Conservation (phyloP, 2,797 vertebrate genomes). For the Kryptolebias ocellatus region DNA sequence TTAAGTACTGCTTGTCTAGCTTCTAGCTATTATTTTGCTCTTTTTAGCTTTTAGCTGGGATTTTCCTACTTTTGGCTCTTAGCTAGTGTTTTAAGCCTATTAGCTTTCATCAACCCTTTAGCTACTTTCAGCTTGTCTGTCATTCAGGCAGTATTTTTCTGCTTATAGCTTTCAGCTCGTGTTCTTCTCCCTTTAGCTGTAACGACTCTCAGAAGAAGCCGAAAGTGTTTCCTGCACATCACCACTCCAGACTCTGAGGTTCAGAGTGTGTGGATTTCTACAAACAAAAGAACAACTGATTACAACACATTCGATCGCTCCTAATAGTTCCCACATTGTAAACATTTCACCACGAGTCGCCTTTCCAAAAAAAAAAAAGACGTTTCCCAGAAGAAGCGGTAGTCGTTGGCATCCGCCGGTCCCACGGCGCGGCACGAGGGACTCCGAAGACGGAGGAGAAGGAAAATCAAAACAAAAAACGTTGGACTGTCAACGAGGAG, state of each 20-base stretch:
- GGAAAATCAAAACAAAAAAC: constrained; percentile 17
- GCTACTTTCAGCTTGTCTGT: no score
- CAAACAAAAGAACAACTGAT: constrained; percentile 80
- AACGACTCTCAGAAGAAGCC: no score
- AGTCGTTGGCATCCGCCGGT: constrained; percentile 73
- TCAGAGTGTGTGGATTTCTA: constrained; percentile 54
- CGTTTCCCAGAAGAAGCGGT: constrained; percentile 78
- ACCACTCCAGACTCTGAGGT: constrained; percentile 20
- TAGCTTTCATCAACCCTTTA: no score
- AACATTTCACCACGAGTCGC: constrained; percentile 77
- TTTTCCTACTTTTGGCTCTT: no score
- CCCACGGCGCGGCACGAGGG: constrained; percentile 49
- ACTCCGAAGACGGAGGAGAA: constrained; percentile 32
- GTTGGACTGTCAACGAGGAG: constrained; percentile 35
- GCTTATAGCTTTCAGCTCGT: no score
- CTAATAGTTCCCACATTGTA: constrained; percentile 77
- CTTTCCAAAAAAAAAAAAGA: constrained; percentile 57
- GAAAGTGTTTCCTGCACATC: no score
- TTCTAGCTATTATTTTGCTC: no score
- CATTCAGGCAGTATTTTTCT: no score
- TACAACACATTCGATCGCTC: constrained; percentile 60
- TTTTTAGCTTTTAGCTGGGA: no score
- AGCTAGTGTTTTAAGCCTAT: no score
- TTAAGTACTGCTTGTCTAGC: no score
- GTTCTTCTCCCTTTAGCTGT: no score